Conservation (phyloP, 2,113 vertebrate species). For the Megaceryle torquata region DNA sequence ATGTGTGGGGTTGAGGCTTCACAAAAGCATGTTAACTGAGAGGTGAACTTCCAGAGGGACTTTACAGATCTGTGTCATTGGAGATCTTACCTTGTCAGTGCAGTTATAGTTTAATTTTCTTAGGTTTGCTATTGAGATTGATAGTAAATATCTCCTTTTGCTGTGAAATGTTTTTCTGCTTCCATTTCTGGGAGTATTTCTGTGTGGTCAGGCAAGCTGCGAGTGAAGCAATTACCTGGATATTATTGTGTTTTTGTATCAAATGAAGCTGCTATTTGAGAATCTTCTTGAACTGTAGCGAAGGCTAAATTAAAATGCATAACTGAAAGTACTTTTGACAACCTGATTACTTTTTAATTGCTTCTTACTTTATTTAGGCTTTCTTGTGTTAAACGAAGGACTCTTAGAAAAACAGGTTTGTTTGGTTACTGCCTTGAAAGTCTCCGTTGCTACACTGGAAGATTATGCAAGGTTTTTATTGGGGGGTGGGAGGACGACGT, state of each 20-base stretch:
- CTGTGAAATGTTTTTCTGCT: background rate
- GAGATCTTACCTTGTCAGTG: background rate
- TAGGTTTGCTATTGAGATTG: background rate
- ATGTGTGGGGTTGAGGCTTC: background rate
- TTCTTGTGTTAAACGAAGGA: background rate
- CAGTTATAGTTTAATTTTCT: background rate
- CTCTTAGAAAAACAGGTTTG: background rate
- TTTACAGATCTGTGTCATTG: no score
- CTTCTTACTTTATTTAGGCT: slow-evolving; percentile 3
- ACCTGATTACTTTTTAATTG: slow-evolving; percentile 9
- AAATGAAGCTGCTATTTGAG: background rate
- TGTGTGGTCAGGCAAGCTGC: background rate
- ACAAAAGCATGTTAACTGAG: accelerated
- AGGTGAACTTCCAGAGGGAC: background rate
- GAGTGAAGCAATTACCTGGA: background rate
- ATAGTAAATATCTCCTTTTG: background rate
- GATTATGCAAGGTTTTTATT: background rate
- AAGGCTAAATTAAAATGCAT: background rate
- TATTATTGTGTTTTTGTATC: background rate
- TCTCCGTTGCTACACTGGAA: background rate
- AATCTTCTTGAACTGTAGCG: background rate
- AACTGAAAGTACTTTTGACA: background rate
- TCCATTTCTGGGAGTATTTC: background rate
- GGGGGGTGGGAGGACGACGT: background rate
- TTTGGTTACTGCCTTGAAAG: background rate